A percentile compares a stretch with the other conserved stretches of the same genome.
phyloP scores from a whole-genome alignment of 1,140 invertebrate species.

The Pseudomyrmex gracilis region DNA sequence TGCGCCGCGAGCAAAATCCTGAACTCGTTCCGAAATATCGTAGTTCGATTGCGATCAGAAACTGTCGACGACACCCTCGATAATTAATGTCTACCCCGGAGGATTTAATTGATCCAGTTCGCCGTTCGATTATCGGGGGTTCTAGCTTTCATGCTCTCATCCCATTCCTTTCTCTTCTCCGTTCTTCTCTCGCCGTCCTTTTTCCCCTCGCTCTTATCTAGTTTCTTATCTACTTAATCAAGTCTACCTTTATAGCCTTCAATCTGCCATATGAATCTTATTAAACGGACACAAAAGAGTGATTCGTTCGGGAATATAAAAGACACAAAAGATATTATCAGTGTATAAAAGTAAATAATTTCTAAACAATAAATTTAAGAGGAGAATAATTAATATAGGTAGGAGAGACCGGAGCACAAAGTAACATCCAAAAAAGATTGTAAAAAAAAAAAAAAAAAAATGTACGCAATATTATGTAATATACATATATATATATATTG shows the following conservation, averaged over 20 bases:
- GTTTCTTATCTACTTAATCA: conserved; percentile 43
- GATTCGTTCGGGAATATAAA: not conserved
- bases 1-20: conserved; percentile 56
- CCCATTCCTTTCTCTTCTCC: conserved; percentile 42
- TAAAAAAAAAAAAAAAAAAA: too few relatives aligned
- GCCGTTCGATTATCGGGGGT: conserved; percentile 75
- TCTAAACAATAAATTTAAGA: not conserved
- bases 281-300: conserved; percentile 35
- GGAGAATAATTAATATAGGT: too few relatives aligned
- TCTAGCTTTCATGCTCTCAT: conserved; percentile 68
- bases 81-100: conserved; percentile 71
- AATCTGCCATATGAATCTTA: conserved; percentile 61
- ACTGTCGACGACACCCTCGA: conserved; percentile 73
- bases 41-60: conserved; percentile 68
- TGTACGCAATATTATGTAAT: too few relatives aligned
- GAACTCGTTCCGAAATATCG: conserved; percentile 71
- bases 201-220: conserved; percentile 34
- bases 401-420: too few relatives aligned
- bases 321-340: not conserved
- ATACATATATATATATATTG: too few relatives aligned
- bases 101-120: conserved; percentile 76
- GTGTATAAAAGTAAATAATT: not conserved
- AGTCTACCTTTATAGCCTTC: conserved; percentile 48
- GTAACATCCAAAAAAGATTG: too few relatives aligned
- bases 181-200: conserved; percentile 5